Conservation (phyloP, 2,113 vertebrate species). For the Chaetodon trifascialis region DNA sequence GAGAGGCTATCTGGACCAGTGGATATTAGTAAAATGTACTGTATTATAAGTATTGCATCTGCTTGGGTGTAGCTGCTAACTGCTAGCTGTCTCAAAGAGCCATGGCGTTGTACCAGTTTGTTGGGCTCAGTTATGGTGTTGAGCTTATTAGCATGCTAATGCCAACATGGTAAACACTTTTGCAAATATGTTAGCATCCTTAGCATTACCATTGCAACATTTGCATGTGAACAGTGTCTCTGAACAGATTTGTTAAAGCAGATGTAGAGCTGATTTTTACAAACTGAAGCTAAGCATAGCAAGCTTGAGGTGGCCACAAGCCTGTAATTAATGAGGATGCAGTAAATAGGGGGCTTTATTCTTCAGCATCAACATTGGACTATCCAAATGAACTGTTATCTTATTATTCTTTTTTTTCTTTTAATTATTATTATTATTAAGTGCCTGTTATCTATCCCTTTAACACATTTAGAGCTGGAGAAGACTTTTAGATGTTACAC, state of each 20-base stretch:
- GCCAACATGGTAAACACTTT: constrained; percentile 6
- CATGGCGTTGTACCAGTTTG: not conserved
- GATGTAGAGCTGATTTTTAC: constrained; percentile 34
- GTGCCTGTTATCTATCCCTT: constrained; percentile 89
- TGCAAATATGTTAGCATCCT: not conserved
- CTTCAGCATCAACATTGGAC: constrained; percentile 56
- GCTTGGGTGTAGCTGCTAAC: not conserved
- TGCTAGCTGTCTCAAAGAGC: not conserved
- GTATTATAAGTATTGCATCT: constrained; percentile 4
- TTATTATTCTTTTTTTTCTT: constrained; percentile 61
- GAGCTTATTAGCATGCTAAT: constrained; percentile 17
- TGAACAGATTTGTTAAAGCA: not conserved
- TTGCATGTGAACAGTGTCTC: constrained; percentile 14
- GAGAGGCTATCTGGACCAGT: too few relatives aligned
- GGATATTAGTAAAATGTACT: not conserved
- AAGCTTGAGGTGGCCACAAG: constrained; percentile 13
- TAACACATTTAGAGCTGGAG: constrained; percentile 79
- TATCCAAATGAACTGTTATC: constrained; percentile 58
- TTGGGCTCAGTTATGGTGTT: not conserved
- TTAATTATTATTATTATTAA: constrained; percentile 83
- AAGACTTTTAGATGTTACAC: constrained; percentile 56
- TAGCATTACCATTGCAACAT: constrained; percentile 10
- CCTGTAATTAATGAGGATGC: constrained; percentile 1
- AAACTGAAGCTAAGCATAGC: not conserved
- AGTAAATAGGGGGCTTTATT: constrained; percentile 22